phyloP scores from a whole-genome alignment of 2,113 vertebrate genomes.

The Mus musculus region GRCm39 chr14:93236501-93237000 shows the following conservation, averaged over 20 bases:
- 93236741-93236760: background rate
- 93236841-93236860: background rate
- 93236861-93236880: background rate
- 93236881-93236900: background rate
- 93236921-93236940: too few relatives aligned
- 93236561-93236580: background rate
- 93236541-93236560: background rate
- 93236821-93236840: background rate
- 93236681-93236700: background rate
- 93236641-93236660: background rate
- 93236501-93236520: background rate
- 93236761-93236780: too few relatives aligned
- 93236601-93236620: background rate
- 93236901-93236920: background rate
- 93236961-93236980: too few relatives aligned
- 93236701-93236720: background rate
- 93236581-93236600: background rate
- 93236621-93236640: background rate
- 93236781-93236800: too few relatives aligned
- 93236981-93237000: too few relatives aligned
- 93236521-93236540: fast-evolving
- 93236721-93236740: background rate
- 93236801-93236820: too few relatives aligned
- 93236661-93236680: background rate
- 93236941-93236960: too few relatives aligned